Evolutionary conservation across 2,797 vertebrate genomes (phyloP), one percentile per base, ranked within the genome.

Genomic region (Nannoperca obscura): DNA sequence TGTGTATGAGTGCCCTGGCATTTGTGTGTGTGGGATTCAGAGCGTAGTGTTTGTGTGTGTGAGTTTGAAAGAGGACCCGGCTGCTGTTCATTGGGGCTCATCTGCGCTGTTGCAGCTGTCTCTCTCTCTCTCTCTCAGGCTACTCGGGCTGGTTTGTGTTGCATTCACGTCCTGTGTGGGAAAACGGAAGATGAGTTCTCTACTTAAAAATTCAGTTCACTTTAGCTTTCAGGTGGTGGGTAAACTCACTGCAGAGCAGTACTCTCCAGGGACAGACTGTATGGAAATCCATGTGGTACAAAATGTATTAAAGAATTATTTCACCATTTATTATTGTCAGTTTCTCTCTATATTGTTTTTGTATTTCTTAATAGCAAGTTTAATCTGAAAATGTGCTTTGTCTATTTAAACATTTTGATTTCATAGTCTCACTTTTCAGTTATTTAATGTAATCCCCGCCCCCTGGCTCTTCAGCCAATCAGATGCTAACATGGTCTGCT

Each of bases 81-180:
- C 76, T 91, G 90, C 90, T 81, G 89, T 72, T 93, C 86, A 81
- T 66, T 86, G 82, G 82, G 85, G 86, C 89, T 90, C 88, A 82
- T 86, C 86, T 87, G 82, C 66, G 38, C 88, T 83, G 82, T 62
- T 84, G 83, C 50, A 71, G 11, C 63, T 74, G 62, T 74, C 71
- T 52, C 44, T 42, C 40, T 47, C 40, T 50, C 72, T 70, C 50
- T n/a, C 61, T 68, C 52, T 9, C 11, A 11, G 36, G 36, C 36
- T 38, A 52, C 54, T 67, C 55, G 0, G 53, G 64, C 60, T 83
- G 73, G 71, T 88, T 47, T 55, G 80, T 78, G 91, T 65, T 91
- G 89, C 91, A 76, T 93, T 93, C 86, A 89, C 0, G 83, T 89
- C 82, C 87, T 59, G 66, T 88, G 79, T 67, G 79, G 27, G 50